Evolutionary conservation across 92 coral and sea anemone genomes (phyloP).

Genomic region (Virgularia gustaviana): DNA sequence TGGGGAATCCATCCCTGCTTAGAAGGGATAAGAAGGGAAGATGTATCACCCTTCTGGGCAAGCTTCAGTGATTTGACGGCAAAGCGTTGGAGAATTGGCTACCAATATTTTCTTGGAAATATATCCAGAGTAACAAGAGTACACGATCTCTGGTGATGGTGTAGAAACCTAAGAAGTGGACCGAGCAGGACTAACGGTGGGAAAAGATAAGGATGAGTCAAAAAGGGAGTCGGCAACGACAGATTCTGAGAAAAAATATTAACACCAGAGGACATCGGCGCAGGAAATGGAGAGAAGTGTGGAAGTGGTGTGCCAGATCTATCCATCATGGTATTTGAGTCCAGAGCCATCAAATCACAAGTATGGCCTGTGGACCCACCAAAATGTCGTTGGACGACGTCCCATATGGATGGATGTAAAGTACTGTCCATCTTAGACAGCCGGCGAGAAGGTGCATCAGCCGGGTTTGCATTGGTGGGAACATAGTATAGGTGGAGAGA

Average conservation of each 20-base stretch:
- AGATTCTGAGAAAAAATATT: neutral
- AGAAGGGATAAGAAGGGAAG: slow-evolving; percentile 36
- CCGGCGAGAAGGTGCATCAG: slow-evolving; percentile 31
- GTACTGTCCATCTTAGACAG: slow-evolving; percentile 16
- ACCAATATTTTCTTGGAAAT: slow-evolving; percentile 33
- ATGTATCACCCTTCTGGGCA: slow-evolving; percentile 25
- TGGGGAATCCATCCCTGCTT: slow-evolving; percentile 48
- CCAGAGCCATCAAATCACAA: too few species aligned
- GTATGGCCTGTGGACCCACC: too few species aligned
- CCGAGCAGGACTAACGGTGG: too few species aligned
- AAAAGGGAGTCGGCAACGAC: neutral
- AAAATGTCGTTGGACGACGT: slow-evolving; percentile 7
- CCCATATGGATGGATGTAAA: neutral
- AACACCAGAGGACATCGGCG: neutral
- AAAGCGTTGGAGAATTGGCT: slow-evolving; percentile 30
- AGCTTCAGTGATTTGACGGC: too few species aligned
- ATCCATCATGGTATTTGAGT: neutral
- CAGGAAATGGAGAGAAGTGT: neutral
- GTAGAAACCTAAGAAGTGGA: too few species aligned
- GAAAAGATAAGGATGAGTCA: too few species aligned
- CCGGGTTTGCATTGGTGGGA: slow-evolving; percentile 7
- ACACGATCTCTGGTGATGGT: too few species aligned
- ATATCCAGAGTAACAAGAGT: slow-evolving; percentile 1
- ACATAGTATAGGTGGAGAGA: slow-evolving; percentile 15
- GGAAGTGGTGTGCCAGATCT: neutral